Evolutionary conservation across 2,113 vertebrate genomes (phyloP).

Genomic region (Rhynchopsitta pachyrhyncha): DNA sequence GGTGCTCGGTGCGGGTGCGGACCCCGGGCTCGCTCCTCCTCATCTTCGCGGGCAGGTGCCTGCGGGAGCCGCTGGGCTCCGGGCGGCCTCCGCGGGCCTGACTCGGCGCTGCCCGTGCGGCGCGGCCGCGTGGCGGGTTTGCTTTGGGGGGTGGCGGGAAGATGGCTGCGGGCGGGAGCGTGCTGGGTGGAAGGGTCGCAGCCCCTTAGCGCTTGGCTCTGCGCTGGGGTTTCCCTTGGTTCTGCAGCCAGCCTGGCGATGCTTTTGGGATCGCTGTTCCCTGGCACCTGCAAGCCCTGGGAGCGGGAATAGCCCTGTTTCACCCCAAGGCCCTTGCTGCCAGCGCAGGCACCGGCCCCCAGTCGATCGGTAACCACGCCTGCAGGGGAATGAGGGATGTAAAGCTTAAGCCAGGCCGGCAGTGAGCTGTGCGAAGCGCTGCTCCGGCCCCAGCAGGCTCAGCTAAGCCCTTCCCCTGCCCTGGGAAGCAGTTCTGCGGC

Average conservation of each 20-base stretch:
- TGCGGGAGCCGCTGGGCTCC: background rate
- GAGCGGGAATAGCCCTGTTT: fast-evolving
- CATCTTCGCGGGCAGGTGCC: background rate
- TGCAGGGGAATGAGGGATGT: fast-evolving
- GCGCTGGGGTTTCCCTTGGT: background rate
- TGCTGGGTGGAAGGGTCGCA: background rate
- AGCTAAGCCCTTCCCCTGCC: too few species aligned
- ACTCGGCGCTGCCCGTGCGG: background rate
- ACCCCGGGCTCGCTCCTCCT: background rate
- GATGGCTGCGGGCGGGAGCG: background rate
- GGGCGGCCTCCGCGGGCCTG: background rate
- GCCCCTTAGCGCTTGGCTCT: background rate
- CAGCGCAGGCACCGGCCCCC: fast-evolving
- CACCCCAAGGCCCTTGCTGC: fast-evolving
- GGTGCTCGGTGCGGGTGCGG: too few species aligned
- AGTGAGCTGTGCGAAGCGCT: fast-evolving
- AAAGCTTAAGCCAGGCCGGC: background rate
- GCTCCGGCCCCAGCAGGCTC: background rate
- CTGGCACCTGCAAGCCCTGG: background rate
- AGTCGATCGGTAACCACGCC: fast-evolving
- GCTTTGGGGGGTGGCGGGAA: too few species aligned
- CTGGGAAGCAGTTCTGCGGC: background rate
- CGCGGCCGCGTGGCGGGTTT: background rate
- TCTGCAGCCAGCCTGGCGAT: background rate
- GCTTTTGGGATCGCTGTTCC: background rate